Conservation (phyloP, 2,797 vertebrate genomes). For the Agapornis canus region DNA sequence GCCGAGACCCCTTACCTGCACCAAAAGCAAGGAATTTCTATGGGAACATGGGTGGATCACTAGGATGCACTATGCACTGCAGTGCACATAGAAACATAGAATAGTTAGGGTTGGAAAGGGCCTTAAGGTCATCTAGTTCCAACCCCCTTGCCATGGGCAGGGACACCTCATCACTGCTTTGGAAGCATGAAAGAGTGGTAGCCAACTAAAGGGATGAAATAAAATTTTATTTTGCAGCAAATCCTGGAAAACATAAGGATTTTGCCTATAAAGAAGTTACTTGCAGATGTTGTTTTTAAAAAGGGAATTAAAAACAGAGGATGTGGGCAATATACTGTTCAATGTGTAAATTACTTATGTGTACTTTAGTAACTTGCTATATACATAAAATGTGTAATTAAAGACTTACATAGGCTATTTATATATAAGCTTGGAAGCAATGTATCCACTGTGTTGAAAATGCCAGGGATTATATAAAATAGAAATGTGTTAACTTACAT, state of each 20-base stretch:
- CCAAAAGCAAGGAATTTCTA: not conserved
- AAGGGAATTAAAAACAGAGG: not conserved
- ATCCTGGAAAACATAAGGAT: not conserved
- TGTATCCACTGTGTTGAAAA: not conserved
- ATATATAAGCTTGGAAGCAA: not conserved
- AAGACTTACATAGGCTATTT: not conserved
- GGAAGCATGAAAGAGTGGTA: not conserved
- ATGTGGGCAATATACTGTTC: not conserved
- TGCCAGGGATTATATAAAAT: not conserved
- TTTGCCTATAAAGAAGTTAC: not conserved
- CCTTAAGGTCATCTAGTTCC: too few relatives aligned
- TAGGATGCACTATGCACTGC: not conserved
- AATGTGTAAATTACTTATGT: not conserved
- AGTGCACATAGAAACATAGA: too few relatives aligned
- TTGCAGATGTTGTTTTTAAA: not conserved
- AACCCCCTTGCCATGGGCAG: too few relatives aligned
- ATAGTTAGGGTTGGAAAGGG: too few relatives aligned
- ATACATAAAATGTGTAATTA: not conserved
- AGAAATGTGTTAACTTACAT: not conserved
- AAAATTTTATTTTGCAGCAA: not conserved
- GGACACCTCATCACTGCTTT: not conserved
- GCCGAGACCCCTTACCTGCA: not conserved
- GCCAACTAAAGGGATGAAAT: not conserved
- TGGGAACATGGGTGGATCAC: rapidly evolving
- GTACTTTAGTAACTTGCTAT: not conserved